These are phyloP conservation scores for Glaucopsyche alexis DNA, from an alignment of 2,888 invertebrate species.

Conservation along the genomic window DNA sequence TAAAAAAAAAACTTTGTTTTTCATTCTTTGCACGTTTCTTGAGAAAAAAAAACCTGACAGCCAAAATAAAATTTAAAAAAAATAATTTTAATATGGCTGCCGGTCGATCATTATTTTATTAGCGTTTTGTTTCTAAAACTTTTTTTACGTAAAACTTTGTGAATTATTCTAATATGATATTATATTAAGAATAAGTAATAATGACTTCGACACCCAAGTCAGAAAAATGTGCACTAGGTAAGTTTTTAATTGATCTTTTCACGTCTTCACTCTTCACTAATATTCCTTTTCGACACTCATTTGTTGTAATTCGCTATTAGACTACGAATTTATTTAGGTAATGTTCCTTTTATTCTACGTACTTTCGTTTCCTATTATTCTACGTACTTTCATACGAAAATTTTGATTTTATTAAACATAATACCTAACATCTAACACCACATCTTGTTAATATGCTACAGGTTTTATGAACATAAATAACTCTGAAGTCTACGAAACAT, in stretches of 20 bases:
- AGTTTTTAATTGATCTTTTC: conserved; percentile 53
- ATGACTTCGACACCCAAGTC: conserved; percentile 78
- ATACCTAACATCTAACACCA: not conserved
- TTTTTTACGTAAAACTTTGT: conserved; percentile 48
- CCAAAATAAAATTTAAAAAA: conserved; percentile 44
- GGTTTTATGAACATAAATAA: not conserved
- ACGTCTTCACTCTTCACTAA: conserved; percentile 6
- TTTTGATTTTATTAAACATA: not conserved
- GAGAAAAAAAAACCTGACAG: conserved; percentile 21
- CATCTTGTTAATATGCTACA: not conserved
- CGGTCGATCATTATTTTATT: conserved; percentile 64
- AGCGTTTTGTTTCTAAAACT: conserved; percentile 57
- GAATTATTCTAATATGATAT: conserved; percentile 65
- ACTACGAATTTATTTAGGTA: not conserved
- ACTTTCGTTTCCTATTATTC: not conserved
- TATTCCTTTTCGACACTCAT: not conserved
- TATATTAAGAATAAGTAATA: conserved; percentile 51
- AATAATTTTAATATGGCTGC: conserved; percentile 69
- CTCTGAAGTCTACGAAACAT: not conserved
- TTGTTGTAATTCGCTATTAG: conserved; percentile 5
- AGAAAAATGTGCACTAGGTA: conserved; percentile 75
- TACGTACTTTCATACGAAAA: not conserved
- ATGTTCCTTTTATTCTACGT: not conserved
- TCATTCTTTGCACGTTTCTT: not conserved
- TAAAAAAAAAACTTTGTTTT: no score